Conservation (phyloP, 2,888 invertebrate genomes). For the Deilephila elpenor region DNA sequence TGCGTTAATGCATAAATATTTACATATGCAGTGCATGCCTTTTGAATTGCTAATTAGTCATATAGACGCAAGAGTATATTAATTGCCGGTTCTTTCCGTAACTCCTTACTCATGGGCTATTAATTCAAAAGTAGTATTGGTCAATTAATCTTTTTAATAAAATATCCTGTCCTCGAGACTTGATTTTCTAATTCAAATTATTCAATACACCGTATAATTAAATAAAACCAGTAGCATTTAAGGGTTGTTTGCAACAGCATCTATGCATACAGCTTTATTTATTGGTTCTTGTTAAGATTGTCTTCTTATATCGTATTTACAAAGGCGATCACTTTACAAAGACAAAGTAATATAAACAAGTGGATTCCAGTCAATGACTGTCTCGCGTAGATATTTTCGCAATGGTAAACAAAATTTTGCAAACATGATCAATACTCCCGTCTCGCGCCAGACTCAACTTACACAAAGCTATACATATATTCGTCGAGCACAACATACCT, state of each 20-base stretch:
- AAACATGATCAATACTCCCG: slow-evolving; percentile 14
- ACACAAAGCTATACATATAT: not conserved
- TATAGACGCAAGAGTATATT: slow-evolving; percentile 27
- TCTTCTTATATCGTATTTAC: not conserved
- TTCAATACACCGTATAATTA: not conserved
- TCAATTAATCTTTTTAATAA: slow-evolving; percentile 1
- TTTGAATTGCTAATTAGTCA: slow-evolving; percentile 40
- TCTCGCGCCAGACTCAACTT: slow-evolving; percentile 14
- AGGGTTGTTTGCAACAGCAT: not conserved
- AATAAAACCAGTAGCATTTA: not conserved
- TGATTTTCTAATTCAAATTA: not conserved
- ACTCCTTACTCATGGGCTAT: not conserved
- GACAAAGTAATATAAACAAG: slow-evolving; percentile 8
- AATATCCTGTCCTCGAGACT: not conserved
- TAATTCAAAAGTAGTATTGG: not conserved
- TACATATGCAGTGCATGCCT: slow-evolving; percentile 35
- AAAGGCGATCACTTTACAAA: not conserved
- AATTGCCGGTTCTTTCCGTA: not conserved
- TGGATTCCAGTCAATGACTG: slow-evolving; percentile 18
- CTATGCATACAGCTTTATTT: not conserved
- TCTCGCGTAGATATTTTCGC: slow-evolving; percentile 2
- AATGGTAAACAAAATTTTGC: slow-evolving; percentile 16
- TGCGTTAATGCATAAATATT: slow-evolving; percentile 38
- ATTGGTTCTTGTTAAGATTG: not conserved
- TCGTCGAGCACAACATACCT: not conserved